phyloP scores from a whole-genome alignment of 2,888 invertebrate genomes.

The Chelonus formosanus region DNA sequence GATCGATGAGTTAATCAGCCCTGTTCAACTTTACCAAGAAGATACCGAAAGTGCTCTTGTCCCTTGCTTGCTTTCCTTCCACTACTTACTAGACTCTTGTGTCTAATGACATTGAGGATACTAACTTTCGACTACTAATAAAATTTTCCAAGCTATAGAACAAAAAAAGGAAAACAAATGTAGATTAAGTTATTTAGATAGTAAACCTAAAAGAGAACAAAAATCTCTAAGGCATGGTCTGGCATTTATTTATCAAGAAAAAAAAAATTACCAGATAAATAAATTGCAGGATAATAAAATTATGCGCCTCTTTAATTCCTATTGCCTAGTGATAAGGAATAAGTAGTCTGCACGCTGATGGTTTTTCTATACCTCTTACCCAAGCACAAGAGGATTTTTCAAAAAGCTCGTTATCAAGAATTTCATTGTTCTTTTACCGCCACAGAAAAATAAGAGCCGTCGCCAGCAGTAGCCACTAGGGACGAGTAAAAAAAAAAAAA shows the following conservation, averaged over 20 bases:
- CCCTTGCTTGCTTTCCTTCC: conserved; percentile 5
- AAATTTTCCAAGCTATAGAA: not conserved
- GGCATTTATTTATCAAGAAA: not conserved
- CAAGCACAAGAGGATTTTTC: conserved; percentile 43
- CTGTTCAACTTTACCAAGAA: conserved; percentile 19
- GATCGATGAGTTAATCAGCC: conserved; percentile 62
- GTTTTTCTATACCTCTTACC: conserved; percentile 16
- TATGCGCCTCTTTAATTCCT: conserved; percentile 27
- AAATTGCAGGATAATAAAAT: conserved; percentile 18
- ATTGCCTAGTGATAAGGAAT: conserved; percentile 29
- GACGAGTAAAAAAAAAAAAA: conserved; percentile 25
- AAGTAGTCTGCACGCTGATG: conserved; percentile 10
- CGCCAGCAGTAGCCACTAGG: conserved; percentile 27
- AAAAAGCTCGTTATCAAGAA: conserved; percentile 44
- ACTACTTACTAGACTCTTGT: not conserved
- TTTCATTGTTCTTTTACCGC: conserved; percentile 37
- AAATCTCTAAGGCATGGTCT: no score
- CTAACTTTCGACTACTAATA: not conserved
- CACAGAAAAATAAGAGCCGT: conserved; percentile 35
- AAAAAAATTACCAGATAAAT: not conserved
- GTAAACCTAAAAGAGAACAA: no score
- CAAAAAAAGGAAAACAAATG: no score
- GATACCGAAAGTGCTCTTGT: conserved; percentile 4
- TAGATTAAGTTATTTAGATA: no score
- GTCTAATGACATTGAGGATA: conserved; percentile 9